Base-by-base conservation (phyloP, 2,797 vertebrate genomes). In the Sebastes taczanowskii region DNA sequence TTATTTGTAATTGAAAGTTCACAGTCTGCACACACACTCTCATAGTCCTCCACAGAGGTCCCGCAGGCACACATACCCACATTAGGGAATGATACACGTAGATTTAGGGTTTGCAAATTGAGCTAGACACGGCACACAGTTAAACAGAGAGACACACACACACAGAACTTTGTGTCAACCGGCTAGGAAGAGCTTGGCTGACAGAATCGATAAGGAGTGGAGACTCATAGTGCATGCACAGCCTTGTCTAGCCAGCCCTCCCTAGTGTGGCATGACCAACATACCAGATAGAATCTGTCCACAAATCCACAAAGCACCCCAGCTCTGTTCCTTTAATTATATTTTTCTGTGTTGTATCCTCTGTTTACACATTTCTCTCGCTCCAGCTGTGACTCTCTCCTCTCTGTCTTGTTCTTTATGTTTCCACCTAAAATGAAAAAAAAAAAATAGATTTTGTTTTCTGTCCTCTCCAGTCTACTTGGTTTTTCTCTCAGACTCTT, bases 1-100 rank as follows among this genome's bases (percentile, higher is more conserved):
- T 94, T 93, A 92, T 93, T 94, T 91, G 87, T 95, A 94, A 95
- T 94, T 94, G 90, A 94, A 94, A 92, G 88, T 93, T 94, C 86
- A 77, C 34, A 32, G 72, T 22, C 20, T 80, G 16, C 46, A 32
- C 73, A 60, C 83, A 35, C 20, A 30, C 62, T 62, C 75, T 64
- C 63, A 42, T 4, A 74, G 42, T 52, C 65, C 46, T 71, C 25
- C 18, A 59, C 13, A 29, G 62, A 46, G 35, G 35, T 80, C 77
- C 53, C 71, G 52, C 60, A 80, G 56, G 71, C 11, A 1, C 7
- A 58, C 74, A 78, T 30, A 25, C 25, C 42, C 70, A 82, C 59
- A 79, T 65, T 23, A 46, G 22, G 49, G 62, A 85, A 49, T 3
- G 8, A 35, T 55, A 53, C 30, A 65, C 58, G n/a, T 35, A 65